phyloP scores from a whole-genome alignment of 2,113 vertebrate species.

The Mormyrus lacerda region DNA sequence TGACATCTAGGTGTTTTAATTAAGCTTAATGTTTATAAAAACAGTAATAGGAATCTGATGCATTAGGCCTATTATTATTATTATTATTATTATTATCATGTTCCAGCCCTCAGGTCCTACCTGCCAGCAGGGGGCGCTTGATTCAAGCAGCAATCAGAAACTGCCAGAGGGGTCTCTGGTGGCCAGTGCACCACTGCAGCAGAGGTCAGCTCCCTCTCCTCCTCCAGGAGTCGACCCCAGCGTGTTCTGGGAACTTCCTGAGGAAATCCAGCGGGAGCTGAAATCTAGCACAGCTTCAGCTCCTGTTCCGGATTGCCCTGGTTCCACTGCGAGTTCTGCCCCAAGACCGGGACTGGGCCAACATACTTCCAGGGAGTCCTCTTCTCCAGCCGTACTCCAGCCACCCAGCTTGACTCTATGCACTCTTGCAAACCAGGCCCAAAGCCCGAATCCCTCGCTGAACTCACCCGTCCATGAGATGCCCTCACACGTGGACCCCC shows the following conservation, averaged over 20 bases:
- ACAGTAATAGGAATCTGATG: background rate
- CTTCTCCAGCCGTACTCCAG: background rate
- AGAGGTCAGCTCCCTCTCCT: slow-evolving; percentile 19
- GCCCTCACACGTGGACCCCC: slow-evolving; percentile 64
- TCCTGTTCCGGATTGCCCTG: background rate
- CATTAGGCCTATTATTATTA: background rate
- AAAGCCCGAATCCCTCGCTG: background rate
- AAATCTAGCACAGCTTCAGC: slow-evolving; percentile 40
- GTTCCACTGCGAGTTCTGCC: background rate
- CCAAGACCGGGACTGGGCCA: background rate
- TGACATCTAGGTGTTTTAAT: background rate
- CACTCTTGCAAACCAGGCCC: too few relatives aligned
- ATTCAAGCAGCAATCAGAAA: background rate
- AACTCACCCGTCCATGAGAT: slow-evolving; percentile 29
- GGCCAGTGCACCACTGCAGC: background rate
- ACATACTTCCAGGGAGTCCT: background rate
- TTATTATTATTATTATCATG: background rate
- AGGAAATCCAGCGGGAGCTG: slow-evolving; percentile 72
- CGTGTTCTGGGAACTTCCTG: slow-evolving; percentile 72
- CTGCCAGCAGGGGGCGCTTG: background rate
- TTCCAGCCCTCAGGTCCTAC: background rate
- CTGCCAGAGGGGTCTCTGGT: background rate
- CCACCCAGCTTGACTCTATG: background rate
- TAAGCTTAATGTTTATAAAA: background rate
- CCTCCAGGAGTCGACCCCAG: slow-evolving; percentile 64